These are phyloP conservation scores for Kryptolebias marmoratus DNA, from an alignment of 2,113 vertebrate species.

Conservation along the genomic window DNA sequence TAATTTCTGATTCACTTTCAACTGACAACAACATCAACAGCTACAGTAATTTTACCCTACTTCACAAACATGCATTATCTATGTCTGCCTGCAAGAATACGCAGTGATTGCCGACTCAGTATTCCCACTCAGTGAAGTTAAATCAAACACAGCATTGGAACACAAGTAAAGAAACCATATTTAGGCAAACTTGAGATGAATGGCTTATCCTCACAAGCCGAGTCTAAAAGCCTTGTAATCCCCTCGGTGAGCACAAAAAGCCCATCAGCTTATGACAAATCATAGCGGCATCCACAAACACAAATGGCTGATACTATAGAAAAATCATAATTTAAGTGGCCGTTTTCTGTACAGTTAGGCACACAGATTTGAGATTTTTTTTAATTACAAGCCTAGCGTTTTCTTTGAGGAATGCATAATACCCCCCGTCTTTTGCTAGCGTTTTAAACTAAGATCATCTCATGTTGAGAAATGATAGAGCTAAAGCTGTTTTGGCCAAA, in stretches of 20 bases:
- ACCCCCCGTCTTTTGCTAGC: no score
- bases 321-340: slow-evolving; percentile 41
- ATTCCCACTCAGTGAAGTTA: slow-evolving; percentile 13
- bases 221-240: slow-evolving; percentile 45
- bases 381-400: neutral
- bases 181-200: slow-evolving; percentile 43
- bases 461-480: no score
- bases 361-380: neutral
- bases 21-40: slow-evolving; percentile 38
- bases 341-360: slow-evolving; percentile 43
- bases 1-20: slow-evolving; percentile 50
- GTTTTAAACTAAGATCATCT: no score
- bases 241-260: slow-evolving; percentile 38
- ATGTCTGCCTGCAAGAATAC: slow-evolving; percentile 28
- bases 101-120: slow-evolving; percentile 29
- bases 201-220: slow-evolving; percentile 37
- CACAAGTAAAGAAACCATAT: slow-evolving; percentile 41
- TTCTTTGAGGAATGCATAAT: neutral
- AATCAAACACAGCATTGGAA: slow-evolving; percentile 35
- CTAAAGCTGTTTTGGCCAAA: no score
- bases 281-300: slow-evolving; percentile 35
- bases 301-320: slow-evolving; percentile 23
- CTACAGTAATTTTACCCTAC: slow-evolving; percentile 32
- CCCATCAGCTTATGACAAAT: slow-evolving; percentile 46
- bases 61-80: slow-evolving; percentile 28